phyloP scores from a whole-genome alignment of 2,888 invertebrate genomes.

The Cantharis rustica region DNA sequence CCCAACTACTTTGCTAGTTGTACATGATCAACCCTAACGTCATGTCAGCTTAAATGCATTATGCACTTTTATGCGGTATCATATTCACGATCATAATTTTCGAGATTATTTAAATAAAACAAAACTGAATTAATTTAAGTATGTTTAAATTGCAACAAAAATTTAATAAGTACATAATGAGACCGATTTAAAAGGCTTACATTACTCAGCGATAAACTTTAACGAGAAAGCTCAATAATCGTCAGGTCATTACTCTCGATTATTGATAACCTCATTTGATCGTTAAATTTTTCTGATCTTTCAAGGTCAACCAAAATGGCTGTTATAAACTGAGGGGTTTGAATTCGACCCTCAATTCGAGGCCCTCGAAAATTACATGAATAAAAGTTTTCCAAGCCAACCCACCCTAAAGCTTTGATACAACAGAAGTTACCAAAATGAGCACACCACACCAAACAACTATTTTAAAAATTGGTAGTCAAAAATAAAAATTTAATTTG shows the following conservation, averaged over 20 bases:
- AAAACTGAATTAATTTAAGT: neutral
- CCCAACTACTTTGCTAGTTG: constrained; percentile 18
- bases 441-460: neutral
- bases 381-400: neutral
- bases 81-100: neutral
- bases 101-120: neutral
- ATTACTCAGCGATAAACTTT: neutral
- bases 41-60: constrained; percentile 15
- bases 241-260: neutral
- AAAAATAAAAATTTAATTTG: neutral
- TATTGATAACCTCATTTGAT: neutral
- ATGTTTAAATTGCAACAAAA: neutral
- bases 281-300: neutral
- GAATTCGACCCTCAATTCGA: neutral
- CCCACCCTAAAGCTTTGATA: neutral
- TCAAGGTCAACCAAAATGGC: neutral
- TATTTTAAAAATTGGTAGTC: neutral
- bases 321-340: neutral
- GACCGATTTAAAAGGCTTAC: neutral
- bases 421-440: neutral
- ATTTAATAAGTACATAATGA: neutral
- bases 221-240: neutral
- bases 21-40: constrained; percentile 13
- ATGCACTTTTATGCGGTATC: constrained; percentile 16
- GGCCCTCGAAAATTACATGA: neutral